phyloP scores from a whole-genome alignment of 1,140 invertebrate species.

The Panonychus citri region DNA sequence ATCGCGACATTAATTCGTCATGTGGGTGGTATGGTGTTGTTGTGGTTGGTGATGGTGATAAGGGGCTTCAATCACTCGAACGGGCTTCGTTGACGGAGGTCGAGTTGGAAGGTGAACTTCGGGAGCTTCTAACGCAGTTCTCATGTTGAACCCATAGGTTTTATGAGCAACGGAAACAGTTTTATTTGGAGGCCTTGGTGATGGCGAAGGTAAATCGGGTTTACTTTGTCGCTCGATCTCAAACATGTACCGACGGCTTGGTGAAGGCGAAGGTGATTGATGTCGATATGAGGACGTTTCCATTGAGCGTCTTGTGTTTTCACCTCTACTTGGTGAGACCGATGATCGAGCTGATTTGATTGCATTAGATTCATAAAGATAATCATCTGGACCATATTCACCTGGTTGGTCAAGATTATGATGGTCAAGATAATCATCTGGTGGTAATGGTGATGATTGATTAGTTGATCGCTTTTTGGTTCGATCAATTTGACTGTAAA shows the following conservation, averaged over 20 bases:
- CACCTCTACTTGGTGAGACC: neutral
- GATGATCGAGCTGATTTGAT: neutral
- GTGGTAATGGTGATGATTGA: too few relatives aligned
- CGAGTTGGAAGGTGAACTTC: neutral
- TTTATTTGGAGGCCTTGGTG: neutral
- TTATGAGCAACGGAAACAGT: neutral
- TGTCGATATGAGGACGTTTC: too few relatives aligned
- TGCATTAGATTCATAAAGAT: neutral
- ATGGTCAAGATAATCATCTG: too few relatives aligned
- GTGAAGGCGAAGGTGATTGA: too few relatives aligned
- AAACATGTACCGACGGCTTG: neutral
- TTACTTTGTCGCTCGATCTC: neutral
- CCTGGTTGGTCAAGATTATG: too few relatives aligned
- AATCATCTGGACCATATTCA: neutral
- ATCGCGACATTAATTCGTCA: too few relatives aligned
- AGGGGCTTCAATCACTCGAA: too few relatives aligned
- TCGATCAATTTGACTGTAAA: conserved; percentile 11
- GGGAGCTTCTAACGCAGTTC: neutral
- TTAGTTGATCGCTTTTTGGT: conserved; percentile 1
- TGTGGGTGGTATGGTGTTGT: too few relatives aligned
- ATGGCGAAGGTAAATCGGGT: neutral
- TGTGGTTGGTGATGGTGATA: too few relatives aligned
- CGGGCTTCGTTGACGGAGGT: neutral
- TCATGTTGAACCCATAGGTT: neutral
- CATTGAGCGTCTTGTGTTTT: neutral